Evolutionary conservation across 2,113 vertebrate genomes (phyloP).

Genomic region (Loxodonta africana): DNA sequence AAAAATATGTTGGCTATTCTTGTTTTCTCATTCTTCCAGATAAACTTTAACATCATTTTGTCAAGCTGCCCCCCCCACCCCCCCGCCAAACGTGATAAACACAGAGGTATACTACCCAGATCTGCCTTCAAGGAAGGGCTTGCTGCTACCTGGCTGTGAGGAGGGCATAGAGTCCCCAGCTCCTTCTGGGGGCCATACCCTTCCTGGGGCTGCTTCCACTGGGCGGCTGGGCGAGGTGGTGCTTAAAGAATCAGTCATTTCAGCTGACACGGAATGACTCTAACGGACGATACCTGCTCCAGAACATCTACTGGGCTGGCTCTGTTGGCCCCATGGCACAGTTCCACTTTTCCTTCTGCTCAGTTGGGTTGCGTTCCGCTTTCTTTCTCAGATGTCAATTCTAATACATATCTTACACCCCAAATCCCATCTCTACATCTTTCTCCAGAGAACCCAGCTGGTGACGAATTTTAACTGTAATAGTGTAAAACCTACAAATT

Average conservation of each 20-base stretch:
- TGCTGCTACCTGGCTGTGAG: not conserved
- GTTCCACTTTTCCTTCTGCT: not conserved
- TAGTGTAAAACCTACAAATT: not conserved
- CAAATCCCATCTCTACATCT: not conserved
- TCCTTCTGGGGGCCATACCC: not conserved
- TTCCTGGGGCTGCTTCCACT: not conserved
- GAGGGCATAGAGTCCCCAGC: not conserved
- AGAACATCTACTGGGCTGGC: not conserved
- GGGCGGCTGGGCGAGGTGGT: not conserved
- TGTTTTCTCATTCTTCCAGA: not conserved
- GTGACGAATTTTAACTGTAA: not conserved
- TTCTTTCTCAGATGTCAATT: too few species aligned
- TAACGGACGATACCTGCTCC: not conserved
- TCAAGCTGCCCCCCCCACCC: not conserved
- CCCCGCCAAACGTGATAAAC: not conserved
- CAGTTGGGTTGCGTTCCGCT: not conserved
- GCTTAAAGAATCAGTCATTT: not conserved
- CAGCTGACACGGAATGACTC: not conserved
- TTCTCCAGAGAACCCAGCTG: not conserved
- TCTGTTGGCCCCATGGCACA: not conserved
- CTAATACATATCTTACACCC: not conserved
- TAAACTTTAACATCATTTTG: slow-evolving; percentile 12
- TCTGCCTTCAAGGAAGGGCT: not conserved
- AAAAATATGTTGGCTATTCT: not conserved
- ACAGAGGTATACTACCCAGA: not conserved